A percentile compares a stretch with the other conserved stretches of the same genome.
Evolutionary conservation across 2,113 vertebrate genomes (phyloP).

Genomic region (Trematocara variabile): DNA sequence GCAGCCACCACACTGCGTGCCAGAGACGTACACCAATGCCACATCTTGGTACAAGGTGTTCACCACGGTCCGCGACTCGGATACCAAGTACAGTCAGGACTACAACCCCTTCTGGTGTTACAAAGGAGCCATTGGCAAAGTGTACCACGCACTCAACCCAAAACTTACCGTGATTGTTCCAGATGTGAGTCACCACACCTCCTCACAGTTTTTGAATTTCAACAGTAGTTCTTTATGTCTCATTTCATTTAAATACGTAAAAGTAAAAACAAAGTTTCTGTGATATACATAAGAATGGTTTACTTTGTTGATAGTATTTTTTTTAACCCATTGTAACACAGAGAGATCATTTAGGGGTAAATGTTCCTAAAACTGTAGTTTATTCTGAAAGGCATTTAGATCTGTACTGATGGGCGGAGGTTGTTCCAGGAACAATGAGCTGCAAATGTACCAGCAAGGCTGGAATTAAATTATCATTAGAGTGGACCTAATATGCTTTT

Average conservation of each 20-base stretch:
- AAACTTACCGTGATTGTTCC: constrained; percentile 96
- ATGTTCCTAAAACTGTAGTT: neutral
- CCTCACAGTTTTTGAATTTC: neutral
- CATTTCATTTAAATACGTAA: neutral
- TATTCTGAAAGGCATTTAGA: neutral
- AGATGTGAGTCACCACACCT: constrained; percentile 81
- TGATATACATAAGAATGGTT: neutral
- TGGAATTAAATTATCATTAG: neutral
- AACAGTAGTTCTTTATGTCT: neutral
- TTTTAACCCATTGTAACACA: neutral
- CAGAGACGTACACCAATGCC: constrained; percentile 94
- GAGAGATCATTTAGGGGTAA: neutral
- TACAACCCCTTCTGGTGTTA: constrained; percentile 99
- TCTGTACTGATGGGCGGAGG: neutral
- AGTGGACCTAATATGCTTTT: neutral
- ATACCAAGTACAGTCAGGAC: constrained; percentile 94
- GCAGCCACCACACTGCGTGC: constrained; percentile 91
- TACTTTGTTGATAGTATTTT: neutral
- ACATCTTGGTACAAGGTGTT: constrained; percentile 97
- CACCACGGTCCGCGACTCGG: constrained; percentile 90
- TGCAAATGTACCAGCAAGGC: neutral
- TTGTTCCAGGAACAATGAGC: constrained; percentile 6
- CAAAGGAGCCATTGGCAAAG: constrained; percentile 95
- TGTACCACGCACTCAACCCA: constrained; percentile 94
- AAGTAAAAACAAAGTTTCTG: rapidly evolving